Evolutionary conservation across 1,140 invertebrate species (phyloP), one percentile per base, ranked within the genome.

Genomic region (Hypsibius dujardini): DNA sequence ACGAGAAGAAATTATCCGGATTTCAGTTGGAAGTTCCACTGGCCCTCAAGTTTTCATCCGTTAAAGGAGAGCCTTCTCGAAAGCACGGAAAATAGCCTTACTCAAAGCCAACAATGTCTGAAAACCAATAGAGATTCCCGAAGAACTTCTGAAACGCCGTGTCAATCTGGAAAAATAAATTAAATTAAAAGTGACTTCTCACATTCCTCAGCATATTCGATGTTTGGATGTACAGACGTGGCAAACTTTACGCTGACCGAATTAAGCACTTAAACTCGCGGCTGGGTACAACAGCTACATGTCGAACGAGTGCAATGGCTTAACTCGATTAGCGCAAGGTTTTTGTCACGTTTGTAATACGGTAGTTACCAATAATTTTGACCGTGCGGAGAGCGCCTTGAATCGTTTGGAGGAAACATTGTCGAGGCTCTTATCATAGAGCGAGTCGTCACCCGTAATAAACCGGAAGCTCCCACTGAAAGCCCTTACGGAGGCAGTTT

Each of bases 81-180:
- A 28, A 28, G 28, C 28, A 28, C 28, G 28, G 28, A 28, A 28
- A 28, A 28, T 45, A 15, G 42, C 3, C 62, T 15, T 42, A 67
- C 62, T 42, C 45, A 42, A 67, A 67, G 12, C 12, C 62, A 3
- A 42, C 42, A 42, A 67, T 42, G 12, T 67, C 62, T 42, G 62
- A 67, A 42, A 67, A 67, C 62, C 62, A 67, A 42, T 67, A 67
- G 3, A 67, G 42, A 67, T 45, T 45, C 45, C 62, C 62, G 42
- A 15, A 67, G 45, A 15, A 42, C 42, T 67, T 67, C 45, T 67
- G 62, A 42, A 67, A 67, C 45, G 42, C 42, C 45, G 62, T 67
- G 62, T 67, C 62, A 12, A 67, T 15, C 62, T 67, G 62, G 3
- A 12, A 67, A 67, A 28, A 28, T 28, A 28, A 28, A 28, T 28